Evolutionary conservation across 2,113 vertebrate genomes (phyloP).

Genomic region (Beaufortia kweichowensis): DNA sequence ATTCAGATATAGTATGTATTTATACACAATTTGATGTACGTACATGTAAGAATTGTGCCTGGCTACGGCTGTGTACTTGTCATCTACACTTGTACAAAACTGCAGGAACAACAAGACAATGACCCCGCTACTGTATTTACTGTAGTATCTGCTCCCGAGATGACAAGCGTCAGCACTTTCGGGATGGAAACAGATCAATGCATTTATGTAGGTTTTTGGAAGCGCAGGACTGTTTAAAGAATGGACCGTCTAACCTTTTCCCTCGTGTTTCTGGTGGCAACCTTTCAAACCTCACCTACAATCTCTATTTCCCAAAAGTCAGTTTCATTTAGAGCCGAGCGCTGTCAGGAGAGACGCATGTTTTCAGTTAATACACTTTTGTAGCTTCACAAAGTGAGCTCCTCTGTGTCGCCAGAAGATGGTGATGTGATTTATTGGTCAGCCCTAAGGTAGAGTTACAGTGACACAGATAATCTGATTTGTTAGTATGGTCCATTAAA

Average conservation of each 20-base stretch:
- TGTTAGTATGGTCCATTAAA: conserved; percentile 63
- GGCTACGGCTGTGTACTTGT: conserved; percentile 27
- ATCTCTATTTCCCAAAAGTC: conserved; percentile 40
- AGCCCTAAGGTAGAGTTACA: conserved; percentile 43
- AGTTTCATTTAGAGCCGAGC: conserved; percentile 10
- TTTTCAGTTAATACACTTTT: conserved; percentile 24
- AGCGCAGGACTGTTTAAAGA: conserved; percentile 66
- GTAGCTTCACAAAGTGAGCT: conserved; percentile 24
- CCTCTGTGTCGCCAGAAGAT: conserved; percentile 34
- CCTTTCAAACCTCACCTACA: conserved; percentile 12
- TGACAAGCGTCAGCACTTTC: conserved; percentile 59
- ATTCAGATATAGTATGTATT: background rate
- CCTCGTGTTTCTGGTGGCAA: conserved; percentile 36
- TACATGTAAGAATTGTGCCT: background rate
- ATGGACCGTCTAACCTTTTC: conserved; percentile 67
- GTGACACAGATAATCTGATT: conserved; percentile 65
- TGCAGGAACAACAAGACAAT: conserved; percentile 17
- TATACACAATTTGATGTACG: background rate
- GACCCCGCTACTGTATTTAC: conserved; percentile 24
- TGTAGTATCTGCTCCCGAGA: conserved; percentile 54
- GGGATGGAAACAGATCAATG: conserved; percentile 66
- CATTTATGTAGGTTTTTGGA: conserved; percentile 69
- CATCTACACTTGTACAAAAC: conserved; percentile 40
- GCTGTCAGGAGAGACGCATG: background rate
- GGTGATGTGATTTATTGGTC: conserved; percentile 46